Conservation (phyloP, 53 echinoderm and acorn worm genomes). For the Paracentrotus lividus region DNA sequence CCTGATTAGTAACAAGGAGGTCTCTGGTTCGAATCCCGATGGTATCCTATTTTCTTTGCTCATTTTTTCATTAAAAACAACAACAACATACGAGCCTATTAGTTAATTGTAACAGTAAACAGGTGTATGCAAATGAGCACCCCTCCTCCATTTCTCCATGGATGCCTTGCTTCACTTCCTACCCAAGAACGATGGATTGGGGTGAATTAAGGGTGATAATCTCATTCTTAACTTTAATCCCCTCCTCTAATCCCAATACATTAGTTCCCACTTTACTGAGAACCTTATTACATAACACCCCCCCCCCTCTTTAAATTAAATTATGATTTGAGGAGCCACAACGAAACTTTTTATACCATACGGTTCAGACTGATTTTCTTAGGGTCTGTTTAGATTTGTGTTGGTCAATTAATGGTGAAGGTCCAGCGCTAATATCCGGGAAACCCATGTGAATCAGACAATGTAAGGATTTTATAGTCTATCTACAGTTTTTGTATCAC, state of each 20-base stretch:
- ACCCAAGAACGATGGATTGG: background rate
- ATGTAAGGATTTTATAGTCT: too few species aligned
- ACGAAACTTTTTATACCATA: background rate
- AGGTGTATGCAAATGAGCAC: slow-evolving; percentile 22
- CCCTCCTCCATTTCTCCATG: background rate
- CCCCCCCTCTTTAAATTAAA: background rate
- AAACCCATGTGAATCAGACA: too few species aligned
- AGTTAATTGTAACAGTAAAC: background rate
- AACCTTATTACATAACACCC: background rate
- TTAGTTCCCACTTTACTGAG: background rate
- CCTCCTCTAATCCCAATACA: background rate
- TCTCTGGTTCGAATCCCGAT: too few species aligned
- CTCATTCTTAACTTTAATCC: background rate
- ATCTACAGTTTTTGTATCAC: too few species aligned
- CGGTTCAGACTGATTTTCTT: too few species aligned
- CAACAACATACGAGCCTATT: too few species aligned
- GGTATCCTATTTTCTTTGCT: too few species aligned
- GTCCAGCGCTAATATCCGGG: too few species aligned
- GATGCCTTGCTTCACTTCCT: background rate
- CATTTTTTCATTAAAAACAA: too few species aligned
- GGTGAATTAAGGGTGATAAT: background rate
- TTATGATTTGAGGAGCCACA: background rate
- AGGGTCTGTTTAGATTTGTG: too few species aligned
- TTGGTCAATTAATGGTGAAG: too few species aligned
- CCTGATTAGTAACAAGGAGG: too few species aligned